Base-by-base conservation (phyloP, 2,888 invertebrate species). In the Incurvaria masculella region DNA sequence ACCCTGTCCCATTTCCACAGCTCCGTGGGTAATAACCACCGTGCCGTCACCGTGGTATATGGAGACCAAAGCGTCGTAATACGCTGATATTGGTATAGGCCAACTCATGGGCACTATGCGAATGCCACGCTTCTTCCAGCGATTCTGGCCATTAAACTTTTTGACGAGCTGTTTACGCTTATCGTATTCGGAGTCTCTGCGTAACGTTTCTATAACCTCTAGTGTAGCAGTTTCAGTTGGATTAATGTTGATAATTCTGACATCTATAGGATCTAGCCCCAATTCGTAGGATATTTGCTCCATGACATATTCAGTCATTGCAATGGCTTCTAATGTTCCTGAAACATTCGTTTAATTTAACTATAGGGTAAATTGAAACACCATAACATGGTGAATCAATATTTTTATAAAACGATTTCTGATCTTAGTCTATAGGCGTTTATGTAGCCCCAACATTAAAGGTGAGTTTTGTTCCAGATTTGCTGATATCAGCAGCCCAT, bases 1-100 rank as follows among this genome's bases (percentile, higher is more conserved):
- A 10, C 93, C 93, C 72, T 94, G 94, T 0, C 94, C 94, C 60
- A 87, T 83, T 73, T 90, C 89, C 21, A 87, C 72, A 2, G 88
- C 89, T 14, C 87, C 87, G 56, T 90, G 89, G 2, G 82, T 70
- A 6, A 93, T 70, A 0, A 84, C 79, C 1, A 94, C 87, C 1
- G 85, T 82, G 1, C 85, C 90, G 62, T 90, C 89, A 2, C 81
- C 79, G 19, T 85, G 85, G 59, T 84, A 89, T 49, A 93, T 82
- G 1, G 85, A 78, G 16, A 91, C 73, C 18, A 83, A 71, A 0
- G 84, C 82, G 45, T 82, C 74, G 51, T 69, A 85, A 45, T 81
- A 80, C 1, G 82, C 74, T 21, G 69, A 62, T 26, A 78, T 63
- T 1, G 66, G 56, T 1, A 85, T 68, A 1, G 81, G 81, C 71